Evolutionary conservation across 2,113 vertebrate species (phyloP).

Genomic region (Scophthalmus maximus): DNA sequence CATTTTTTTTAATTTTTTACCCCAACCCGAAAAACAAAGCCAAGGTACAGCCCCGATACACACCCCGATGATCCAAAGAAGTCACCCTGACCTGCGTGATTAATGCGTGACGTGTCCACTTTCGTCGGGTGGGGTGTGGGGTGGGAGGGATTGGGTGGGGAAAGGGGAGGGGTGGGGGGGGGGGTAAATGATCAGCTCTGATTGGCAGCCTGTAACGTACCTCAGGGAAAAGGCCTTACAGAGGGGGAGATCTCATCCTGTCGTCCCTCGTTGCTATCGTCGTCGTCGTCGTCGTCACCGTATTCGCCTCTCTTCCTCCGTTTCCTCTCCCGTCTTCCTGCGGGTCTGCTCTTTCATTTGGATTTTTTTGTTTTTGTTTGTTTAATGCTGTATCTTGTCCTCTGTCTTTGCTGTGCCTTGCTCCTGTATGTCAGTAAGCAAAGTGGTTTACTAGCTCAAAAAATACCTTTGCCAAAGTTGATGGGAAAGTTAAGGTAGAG

Average conservation of each 20-base stretch:
- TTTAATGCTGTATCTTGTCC: constrained; percentile 85
- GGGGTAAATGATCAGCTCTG: constrained; percentile 49
- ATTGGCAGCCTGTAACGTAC: constrained; percentile 86
- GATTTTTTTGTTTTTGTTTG: constrained; percentile 16
- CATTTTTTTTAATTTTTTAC: neutral
- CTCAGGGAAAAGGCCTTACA: constrained; percentile 92
- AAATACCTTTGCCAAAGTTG: constrained; percentile 97
- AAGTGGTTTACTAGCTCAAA: constrained; percentile 91
- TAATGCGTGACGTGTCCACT: constrained; percentile 47
- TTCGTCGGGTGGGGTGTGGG: constrained; percentile 26
- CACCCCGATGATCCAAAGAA: constrained; percentile 78
- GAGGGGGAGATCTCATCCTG: constrained; percentile 86
- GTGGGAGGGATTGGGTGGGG: constrained; percentile 20
- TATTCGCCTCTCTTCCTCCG: constrained; percentile 26
- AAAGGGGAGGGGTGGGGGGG: neutral
- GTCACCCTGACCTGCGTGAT: constrained; percentile 49
- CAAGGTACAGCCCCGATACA: constrained; percentile 80
- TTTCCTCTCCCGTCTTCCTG: constrained; percentile 20
- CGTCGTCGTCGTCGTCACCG: constrained; percentile 72
- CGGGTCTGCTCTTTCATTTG: constrained; percentile 34
- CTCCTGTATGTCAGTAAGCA: constrained; percentile 86
- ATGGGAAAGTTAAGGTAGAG: constrained; percentile 91
- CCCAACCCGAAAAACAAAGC: constrained; percentile 50
- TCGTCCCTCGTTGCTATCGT: too few species aligned
- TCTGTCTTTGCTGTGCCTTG: constrained; percentile 90